A percentile compares a stretch with the other conserved stretches of the same genome.
These are phyloP conservation scores for Sceloporus tristichus DNA, from an alignment of 2,113 vertebrate genomes.

Conservation along the genomic window DNA sequence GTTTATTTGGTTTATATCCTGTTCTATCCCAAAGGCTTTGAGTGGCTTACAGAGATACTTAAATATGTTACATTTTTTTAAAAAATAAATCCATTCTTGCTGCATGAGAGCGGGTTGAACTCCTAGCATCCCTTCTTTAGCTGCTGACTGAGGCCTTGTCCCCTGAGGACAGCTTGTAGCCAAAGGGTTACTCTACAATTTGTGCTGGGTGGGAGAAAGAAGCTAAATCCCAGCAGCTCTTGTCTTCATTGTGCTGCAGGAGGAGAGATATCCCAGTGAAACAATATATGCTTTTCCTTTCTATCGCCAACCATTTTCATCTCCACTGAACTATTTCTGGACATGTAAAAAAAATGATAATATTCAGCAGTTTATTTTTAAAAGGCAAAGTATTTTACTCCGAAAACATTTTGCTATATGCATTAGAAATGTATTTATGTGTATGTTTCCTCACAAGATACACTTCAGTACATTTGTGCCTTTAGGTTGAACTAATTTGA, in stretches of 20 bases:
- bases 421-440: constrained; percentile 49
- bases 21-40: neutral
- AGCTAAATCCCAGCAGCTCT: neutral
- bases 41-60: constrained; percentile 1
- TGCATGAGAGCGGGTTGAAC: neutral
- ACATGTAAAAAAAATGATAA: constrained; percentile 55
- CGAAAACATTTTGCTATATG: constrained; percentile 40
- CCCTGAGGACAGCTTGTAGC: neutral
- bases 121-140: constrained; percentile 13
- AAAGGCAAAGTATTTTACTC: constrained; percentile 26
- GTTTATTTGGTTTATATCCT: neutral
- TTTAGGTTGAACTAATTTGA: neutral
- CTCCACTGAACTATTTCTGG: neutral
- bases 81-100: neutral
- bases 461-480: neutral
- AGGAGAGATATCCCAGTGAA: neutral
- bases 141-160: neutral
- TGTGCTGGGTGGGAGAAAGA: neutral
- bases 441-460: constrained; percentile 16
- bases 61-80: neutral
- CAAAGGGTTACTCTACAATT: neutral
- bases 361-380: constrained; percentile 58
- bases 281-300: neutral
- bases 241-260: neutral
- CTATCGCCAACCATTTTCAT: neutral